Base-by-base conservation (phyloP, 2,888 invertebrate genomes). In the Nomada ferruginata region DNA sequence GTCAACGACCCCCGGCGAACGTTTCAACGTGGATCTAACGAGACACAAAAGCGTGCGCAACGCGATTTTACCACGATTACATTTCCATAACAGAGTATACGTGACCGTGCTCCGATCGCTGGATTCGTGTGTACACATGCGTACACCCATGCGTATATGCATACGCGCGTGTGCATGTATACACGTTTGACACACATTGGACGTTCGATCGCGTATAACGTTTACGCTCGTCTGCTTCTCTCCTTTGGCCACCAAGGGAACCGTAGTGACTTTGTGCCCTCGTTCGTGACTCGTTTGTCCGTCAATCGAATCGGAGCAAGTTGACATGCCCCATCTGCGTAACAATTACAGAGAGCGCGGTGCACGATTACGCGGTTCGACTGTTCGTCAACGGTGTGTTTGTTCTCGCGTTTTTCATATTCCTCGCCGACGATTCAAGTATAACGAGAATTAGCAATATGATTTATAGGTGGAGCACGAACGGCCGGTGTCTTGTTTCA, bases 261-360 rank as follows among this genome's bases (percentile, higher is more conserved):
- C 70, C 53, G 59, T 15, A 15, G 77, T 36, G 77, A 60, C 79
- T 53, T 20, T 18, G 47, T 65, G 79, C 52, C 65, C 65, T 47
- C 59, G 36, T 76, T 79, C 72, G 73, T 42, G 26, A 73, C 76
- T 65, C 50, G 59, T 44, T 60, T 57, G 20, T 47, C 36, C 47
- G 64, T 29, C 69, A 59, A 70, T n/a, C n/a, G 64, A 60, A n/a
- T 60, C 50, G 53, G 69, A 52, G 59, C 76, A 52, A 15, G 52
- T 26, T 36, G 20, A 26, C 20, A 9, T 15, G 26, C 44, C 26
- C 26, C 42, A 26, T 44, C 20, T 26, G 0, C 15, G 20, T 7
- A 55, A 26, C 26, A 68, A 47, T 47, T 18, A 15, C 36, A 29
- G 5, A 11, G 7, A 15, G 5, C 42, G 11, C 44, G 3, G 42